These are phyloP conservation scores for Pherbina coryleti DNA, from an alignment of 2,888 invertebrate species.

Conservation along the genomic window DNA sequence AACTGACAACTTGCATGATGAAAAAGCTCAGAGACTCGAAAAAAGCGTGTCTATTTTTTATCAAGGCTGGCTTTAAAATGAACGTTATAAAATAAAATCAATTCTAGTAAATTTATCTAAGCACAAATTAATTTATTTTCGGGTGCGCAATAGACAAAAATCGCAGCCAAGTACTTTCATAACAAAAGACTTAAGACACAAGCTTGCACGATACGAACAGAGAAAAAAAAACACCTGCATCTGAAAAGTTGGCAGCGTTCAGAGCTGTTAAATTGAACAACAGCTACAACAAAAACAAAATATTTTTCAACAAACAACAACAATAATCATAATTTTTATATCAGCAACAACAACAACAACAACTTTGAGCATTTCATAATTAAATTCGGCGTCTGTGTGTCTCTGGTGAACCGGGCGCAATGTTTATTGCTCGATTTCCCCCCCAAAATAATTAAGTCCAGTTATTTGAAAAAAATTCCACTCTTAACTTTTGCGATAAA, in stretches of 20 bases:
- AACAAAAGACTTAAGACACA: conserved; percentile 21
- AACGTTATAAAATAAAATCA: too few relatives aligned
- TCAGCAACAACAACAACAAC: neutral
- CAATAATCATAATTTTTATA: neutral
- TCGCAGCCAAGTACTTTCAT: neutral
- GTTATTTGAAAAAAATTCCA: too few relatives aligned
- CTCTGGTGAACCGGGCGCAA: too few relatives aligned
- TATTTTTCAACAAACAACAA: neutral
- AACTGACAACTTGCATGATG: too few relatives aligned
- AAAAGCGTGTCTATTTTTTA: too few relatives aligned
- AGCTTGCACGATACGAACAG: neutral
- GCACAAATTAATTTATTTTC: neutral
- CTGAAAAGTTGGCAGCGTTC: neutral
- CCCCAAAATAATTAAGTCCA: too few relatives aligned
- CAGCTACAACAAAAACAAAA: neutral
- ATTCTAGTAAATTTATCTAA: too few relatives aligned
- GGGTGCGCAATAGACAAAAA: neutral
- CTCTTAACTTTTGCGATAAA: too few relatives aligned
- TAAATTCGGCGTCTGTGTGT: too few relatives aligned
- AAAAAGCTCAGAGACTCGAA: too few relatives aligned
- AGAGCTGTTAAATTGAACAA: neutral
- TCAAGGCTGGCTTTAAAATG: too few relatives aligned
- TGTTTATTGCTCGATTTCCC: too few relatives aligned
- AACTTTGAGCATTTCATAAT: neutral
- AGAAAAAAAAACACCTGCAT: neutral